Percentiles rank a stretch among this genome's conserved stretches.
Conservation (phyloP, 2,113 vertebrate species). For the Pedetes capensis region DNA sequence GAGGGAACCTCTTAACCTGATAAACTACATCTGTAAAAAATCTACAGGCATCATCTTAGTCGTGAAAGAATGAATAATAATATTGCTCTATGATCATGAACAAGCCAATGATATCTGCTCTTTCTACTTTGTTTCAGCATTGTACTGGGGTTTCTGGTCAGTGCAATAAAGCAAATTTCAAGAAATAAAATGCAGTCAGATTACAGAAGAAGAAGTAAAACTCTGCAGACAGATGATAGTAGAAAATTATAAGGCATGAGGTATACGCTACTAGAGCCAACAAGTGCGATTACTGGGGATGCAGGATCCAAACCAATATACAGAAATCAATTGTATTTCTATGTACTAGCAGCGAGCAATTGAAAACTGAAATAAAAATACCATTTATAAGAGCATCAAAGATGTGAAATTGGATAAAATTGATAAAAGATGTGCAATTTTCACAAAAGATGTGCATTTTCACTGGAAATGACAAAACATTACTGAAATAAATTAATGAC, state of each 20-base stretch:
- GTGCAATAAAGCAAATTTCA: background rate
- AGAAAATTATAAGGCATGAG: constrained; percentile 4
- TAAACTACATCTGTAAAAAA: background rate
- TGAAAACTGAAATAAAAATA: constrained; percentile 10
- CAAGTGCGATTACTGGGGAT: background rate
- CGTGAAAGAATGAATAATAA: background rate
- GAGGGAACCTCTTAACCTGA: background rate
- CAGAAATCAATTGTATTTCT: background rate
- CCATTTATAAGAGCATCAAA: background rate
- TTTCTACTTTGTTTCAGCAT: background rate
- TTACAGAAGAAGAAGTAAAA: constrained; percentile 34
- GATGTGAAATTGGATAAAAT: background rate
- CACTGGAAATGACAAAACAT: background rate
- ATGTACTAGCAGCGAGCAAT: background rate
- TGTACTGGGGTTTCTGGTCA: background rate
- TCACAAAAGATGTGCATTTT: background rate
- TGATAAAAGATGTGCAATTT: background rate
- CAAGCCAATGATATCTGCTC: background rate
- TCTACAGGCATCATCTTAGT: background rate
- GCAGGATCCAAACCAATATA: background rate
- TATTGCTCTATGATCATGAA: background rate
- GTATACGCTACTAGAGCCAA: background rate
- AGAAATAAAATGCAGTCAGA: background rate
- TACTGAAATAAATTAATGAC: constrained; percentile 10
- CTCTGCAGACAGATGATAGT: background rate